Base-by-base conservation (phyloP, 2,113 vertebrate genomes). In the Lathamus discolor region DNA sequence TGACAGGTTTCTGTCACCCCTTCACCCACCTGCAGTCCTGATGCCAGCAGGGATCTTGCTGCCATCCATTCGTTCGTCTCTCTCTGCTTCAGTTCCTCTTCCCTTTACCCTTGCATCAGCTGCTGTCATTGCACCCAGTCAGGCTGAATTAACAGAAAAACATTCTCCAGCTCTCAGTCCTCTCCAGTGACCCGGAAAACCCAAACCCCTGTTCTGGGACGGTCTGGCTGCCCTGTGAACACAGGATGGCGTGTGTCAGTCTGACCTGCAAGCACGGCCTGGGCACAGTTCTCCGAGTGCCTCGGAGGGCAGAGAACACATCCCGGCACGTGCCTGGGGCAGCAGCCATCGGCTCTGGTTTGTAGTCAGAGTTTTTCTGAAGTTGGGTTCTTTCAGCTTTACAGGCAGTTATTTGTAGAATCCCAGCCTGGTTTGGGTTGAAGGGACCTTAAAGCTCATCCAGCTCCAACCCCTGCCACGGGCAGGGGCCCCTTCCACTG, bases 251-350 rank as follows among this genome's bases (percentile, higher is more conserved):
- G 8, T 31, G 2, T 31, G 54, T 25, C 52, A n/a, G 2, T 14
- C 16, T 52, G 43, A 20, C 22, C 35, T 52, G 66, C 70, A n/a
- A n/a, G 10, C 8, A 15, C 9, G 25, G 31, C 44, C 31, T 15
- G 10, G 55, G 22, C 28, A 62, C 59, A 49, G 44, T 19, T 52
- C 20, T 57, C 17, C 4, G 6, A 9, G 18, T 20, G 24, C 61
- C 5, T 0, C 2, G 48, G 31, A 14, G 31, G 48, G 48, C 52
- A 74, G 24, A 22, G 4, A 7, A 20, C 69, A 33, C 22, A 5
- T 8, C 35, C 43, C 1, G 2, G 37, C 35, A 17, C 0, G 0
- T 9, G 57, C 9, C 55, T 29, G 49, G n/a, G 20, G 25, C 29
- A 74, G 46, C 43, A 49, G 55, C 1, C 0, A 13, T 46, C 0